phyloP scores from a whole-genome alignment of 2,797 vertebrate species.

The Synanceia verrucosa region DNA sequence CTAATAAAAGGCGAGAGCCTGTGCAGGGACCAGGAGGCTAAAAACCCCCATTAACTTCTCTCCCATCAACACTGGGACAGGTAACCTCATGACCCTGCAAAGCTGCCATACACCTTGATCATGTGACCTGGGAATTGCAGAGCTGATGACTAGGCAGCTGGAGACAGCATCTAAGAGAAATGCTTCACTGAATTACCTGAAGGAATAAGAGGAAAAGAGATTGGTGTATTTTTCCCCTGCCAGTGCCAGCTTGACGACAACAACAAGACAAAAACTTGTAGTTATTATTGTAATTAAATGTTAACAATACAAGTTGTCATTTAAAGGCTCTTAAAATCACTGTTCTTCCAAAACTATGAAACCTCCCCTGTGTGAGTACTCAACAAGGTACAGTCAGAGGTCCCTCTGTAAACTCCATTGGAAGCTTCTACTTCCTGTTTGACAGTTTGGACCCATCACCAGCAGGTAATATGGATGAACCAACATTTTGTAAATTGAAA shows the following conservation, averaged over 20 bases:
- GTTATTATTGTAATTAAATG: background rate
- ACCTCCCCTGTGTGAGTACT: background rate
- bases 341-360: background rate
- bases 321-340: background rate
- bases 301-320: background rate
- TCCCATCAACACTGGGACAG: conserved; percentile 65
- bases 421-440: background rate
- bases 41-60: conserved; percentile 73
- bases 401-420: background rate
- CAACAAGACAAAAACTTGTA: too few relatives aligned
- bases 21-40: conserved; percentile 59
- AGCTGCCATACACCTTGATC: conserved; percentile 50
- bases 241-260: too few relatives aligned
- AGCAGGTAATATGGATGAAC: background rate
- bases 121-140: conserved; percentile 53
- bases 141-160: conserved; percentile 58
- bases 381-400: background rate
- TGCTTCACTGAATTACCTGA: background rate
- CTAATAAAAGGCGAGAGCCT: conserved; percentile 71
- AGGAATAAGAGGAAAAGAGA: conserved; percentile 7
- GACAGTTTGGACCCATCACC: background rate
- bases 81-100: conserved; percentile 66
- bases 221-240: background rate
- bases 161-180: conserved; percentile 43
- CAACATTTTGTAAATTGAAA: background rate